Base-by-base conservation (phyloP, 2,113 vertebrate genomes). In the Isurus oxyrinchus region DNA sequence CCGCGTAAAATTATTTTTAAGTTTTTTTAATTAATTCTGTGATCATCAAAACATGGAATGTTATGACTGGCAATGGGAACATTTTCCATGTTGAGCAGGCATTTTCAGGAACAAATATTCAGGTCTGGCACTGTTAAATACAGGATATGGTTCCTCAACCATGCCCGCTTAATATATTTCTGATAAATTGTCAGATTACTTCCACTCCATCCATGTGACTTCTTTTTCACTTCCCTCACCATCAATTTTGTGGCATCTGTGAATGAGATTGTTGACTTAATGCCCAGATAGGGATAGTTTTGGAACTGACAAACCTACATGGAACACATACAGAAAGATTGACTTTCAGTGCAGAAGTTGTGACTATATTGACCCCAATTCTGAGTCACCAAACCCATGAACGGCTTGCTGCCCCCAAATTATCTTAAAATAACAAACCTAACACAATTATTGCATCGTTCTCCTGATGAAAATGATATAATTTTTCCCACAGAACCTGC, bases 401-500 rank as follows among this genome's bases (percentile, higher is more conserved):
- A 35, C 35, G 19, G 90, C 1, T 19, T 2, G 1, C 31, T 66
- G 0, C 44, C 3, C 3, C 40, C 21, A 53, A 72, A 72, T 55
- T 2, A 72, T 95, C 31, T 72, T 72, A 27, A 72, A 76, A 55
- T 55, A 49, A 1, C 66, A 95, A 76, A 55, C 67, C 19, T 44
- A 5, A 2, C n/a, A 23, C 10, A 25, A 69, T 55, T 55, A 53
- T 35, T 95, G 5, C 13, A 55, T 31, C 19, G 27, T 95, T 95
- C 4, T 49, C 44, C 21, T 95, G 94, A 55, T 72, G 66, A 49
- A 72, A 76, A 53, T 76, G 4, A 55, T 95, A 3, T 76, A 55
- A 55, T 76, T 95, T 55, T 95, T 95, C 49, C 23, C 44, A 96
- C 98, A 99, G 99, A 99, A 98, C 99, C 99, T 81, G 99, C 99